A percentile compares a stretch with the other conserved stretches of the same genome.
Evolutionary conservation across 92 coral and sea anemone species (phyloP).

Genomic region (Epizoanthus rinbou): DNA sequence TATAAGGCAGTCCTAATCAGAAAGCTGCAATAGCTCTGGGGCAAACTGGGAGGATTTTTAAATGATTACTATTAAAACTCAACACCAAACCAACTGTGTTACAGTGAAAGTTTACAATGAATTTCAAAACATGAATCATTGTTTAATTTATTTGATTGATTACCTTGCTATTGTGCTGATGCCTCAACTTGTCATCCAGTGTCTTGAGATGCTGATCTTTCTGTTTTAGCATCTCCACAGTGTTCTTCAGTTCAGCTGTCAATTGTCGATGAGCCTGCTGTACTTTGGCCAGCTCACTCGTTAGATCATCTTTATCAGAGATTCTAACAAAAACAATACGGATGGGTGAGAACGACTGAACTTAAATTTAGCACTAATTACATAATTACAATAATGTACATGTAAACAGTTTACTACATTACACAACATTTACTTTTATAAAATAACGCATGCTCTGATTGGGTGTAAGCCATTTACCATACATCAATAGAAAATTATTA

Average conservation of each 20-base stretch:
- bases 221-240: constrained; percentile 69
- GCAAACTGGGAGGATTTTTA: too few species aligned
- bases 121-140: neutral
- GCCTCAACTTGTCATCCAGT: constrained; percentile 66
- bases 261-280: constrained; percentile 88
- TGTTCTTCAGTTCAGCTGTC: constrained; percentile 67
- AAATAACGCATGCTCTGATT: too few species aligned
- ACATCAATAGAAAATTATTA: too few species aligned
- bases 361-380: neutral
- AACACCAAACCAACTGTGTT: too few species aligned
- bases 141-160: neutral
- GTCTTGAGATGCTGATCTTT: constrained; percentile 63
- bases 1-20: too few species aligned
- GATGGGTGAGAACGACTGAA: neutral
- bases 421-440: too few species aligned
- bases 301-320: constrained; percentile 84
- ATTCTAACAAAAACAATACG: constrained; percentile 48
- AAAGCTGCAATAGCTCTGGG: too few species aligned
- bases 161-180: constrained; percentile 64
- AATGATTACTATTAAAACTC: too few species aligned
- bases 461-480: too few species aligned
- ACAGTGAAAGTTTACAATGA: neutral
- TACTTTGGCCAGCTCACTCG: constrained; percentile 77
- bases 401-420: too few species aligned
- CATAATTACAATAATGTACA: too few species aligned